Percentiles rank a stretch among this genome's conserved stretches.
Conservation (phyloP, 2,888 invertebrate genomes). For the Sphinx pinastri region DNA sequence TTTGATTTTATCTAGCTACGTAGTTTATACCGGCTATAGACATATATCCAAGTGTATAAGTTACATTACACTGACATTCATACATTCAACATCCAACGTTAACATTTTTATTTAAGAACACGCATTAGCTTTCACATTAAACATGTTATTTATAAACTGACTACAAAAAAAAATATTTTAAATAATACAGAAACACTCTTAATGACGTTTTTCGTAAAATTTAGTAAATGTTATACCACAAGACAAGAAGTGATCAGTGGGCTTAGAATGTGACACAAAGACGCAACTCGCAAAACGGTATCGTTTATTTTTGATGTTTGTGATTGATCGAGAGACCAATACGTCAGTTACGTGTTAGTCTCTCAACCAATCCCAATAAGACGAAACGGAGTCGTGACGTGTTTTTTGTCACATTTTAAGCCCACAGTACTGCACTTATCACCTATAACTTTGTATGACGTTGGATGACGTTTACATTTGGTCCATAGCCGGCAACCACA, state of each 20-base stretch:
- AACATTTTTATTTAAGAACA: neutral
- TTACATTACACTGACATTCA: neutral
- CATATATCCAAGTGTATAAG: neutral
- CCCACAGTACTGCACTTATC: neutral
- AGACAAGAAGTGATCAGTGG: slow-evolving; percentile 1
- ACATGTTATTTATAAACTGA: too few species aligned
- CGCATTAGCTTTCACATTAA: neutral
- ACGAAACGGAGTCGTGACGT: too few species aligned
- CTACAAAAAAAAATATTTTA: too few species aligned
- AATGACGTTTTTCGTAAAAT: neutral
- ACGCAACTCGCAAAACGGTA: too few species aligned
- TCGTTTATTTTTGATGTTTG: too few species aligned
- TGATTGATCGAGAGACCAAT: too few species aligned
- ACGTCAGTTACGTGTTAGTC: too few species aligned
- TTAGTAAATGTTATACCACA: neutral
- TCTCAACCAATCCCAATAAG: too few species aligned
- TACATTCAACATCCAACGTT: neutral
- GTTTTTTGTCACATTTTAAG: too few species aligned
- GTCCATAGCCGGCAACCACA: slow-evolving; percentile 28
- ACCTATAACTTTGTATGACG: neutral
- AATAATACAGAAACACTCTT: too few species aligned
- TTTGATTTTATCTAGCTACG: slow-evolving; percentile 78
- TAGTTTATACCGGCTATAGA: slow-evolving; percentile 11
- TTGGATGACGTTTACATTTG: neutral
- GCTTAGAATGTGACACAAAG: too few species aligned